Evolutionary conservation across 2,888 invertebrate genomes (phyloP).

Genomic region (Metacarcinus magister): DNA sequence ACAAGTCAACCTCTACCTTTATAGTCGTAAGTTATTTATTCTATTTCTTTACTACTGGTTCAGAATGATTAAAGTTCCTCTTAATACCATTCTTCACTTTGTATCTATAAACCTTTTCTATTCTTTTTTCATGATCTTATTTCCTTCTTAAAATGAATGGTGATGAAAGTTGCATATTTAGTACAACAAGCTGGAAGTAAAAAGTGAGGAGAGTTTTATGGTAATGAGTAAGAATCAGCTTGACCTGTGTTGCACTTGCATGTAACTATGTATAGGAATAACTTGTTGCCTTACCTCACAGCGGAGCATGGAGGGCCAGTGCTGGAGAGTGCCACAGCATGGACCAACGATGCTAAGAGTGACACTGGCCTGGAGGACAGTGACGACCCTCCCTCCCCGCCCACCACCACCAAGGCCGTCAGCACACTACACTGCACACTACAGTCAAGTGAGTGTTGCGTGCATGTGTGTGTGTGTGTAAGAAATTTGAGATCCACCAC

Average conservation of each 20-base stretch:
- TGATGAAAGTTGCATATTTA: no score
- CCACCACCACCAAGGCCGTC: no score
- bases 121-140: no score
- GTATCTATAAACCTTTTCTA: no score
- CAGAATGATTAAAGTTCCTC: neutral
- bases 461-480: no score
- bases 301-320: neutral
- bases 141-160: no score
- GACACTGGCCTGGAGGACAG: neutral
- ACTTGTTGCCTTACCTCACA: neutral
- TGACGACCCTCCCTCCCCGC: neutral
- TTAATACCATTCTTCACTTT: neutral
- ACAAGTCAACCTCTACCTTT: neutral
- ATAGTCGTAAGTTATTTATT: neutral
- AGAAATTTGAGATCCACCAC: neutral
- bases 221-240: no score
- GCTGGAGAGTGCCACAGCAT: neutral
- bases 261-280: no score
- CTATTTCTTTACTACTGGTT: neutral
- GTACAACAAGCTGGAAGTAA: no score
- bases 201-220: no score
- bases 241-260: no score
- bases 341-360: neutral
- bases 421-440: neutral
- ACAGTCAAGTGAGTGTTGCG: neutral